Evolutionary conservation across 1,140 invertebrate genomes (phyloP).

Genomic region (Caenorhabditis brenneri): DNA sequence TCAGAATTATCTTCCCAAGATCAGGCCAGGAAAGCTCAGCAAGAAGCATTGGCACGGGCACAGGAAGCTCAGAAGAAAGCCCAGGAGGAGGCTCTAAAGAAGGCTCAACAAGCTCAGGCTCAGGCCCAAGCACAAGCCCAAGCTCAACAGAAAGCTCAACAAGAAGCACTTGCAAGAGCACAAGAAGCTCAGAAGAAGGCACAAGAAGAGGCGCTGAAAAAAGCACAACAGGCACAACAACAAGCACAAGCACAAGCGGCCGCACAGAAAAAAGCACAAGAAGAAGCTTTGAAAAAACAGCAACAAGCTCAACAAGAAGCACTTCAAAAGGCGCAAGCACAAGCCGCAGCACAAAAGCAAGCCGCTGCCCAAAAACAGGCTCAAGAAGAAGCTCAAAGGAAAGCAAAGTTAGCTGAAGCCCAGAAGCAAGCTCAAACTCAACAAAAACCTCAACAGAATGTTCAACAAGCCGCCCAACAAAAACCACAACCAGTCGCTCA

Average conservation of each 20-base stretch:
- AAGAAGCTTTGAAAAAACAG: background rate
- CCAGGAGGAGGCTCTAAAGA: slow-evolving; percentile 50
- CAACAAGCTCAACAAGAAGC: slow-evolving; percentile 12
- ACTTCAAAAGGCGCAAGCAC: background rate
- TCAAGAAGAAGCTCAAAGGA: slow-evolving; percentile 28
- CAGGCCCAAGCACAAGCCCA: slow-evolving; percentile 24
- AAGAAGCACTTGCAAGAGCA: background rate
- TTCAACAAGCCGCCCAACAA: slow-evolving; percentile 5
- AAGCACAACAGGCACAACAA: background rate
- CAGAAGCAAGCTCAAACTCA: slow-evolving; percentile 45
- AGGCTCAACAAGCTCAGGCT: slow-evolving; percentile 36
- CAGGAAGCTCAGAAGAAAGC: slow-evolving; percentile 50
- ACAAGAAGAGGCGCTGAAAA: slow-evolving; percentile 43
- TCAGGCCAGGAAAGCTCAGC: slow-evolving; percentile 36
- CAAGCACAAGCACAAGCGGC: slow-evolving; percentile 11
- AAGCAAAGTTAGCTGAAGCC: background rate
- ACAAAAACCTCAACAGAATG: slow-evolving; percentile 48
- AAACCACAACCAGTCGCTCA: slow-evolving; percentile 25
- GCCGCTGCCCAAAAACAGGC: slow-evolving; percentile 4
- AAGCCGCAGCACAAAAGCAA: slow-evolving; percentile 19
- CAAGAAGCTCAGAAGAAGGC: slow-evolving; percentile 10
- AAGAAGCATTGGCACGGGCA: slow-evolving; percentile 36
- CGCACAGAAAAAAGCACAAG: slow-evolving; percentile 2
- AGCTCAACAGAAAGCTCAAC: slow-evolving; percentile 20
- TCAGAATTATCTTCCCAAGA: slow-evolving; percentile 32